Evolutionary conservation across 2,888 invertebrate genomes (phyloP), one percentile per base, ranked within the genome.

Genomic region (Sphaerophoria rueppellii): DNA sequence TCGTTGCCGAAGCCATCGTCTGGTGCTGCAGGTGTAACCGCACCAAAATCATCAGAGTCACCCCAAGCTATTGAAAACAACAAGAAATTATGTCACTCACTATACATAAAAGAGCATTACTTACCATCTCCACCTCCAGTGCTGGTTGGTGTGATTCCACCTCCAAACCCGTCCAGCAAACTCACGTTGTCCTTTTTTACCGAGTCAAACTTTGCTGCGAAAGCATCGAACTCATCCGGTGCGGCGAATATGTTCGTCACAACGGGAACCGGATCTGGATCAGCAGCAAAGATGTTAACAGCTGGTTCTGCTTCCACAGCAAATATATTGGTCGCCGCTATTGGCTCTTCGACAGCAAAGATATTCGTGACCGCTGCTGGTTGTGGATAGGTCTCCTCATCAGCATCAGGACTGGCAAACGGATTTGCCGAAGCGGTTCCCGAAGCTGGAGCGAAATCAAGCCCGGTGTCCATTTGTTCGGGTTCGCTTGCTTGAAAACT

Each of bases 201-300:
- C 0, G 91, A 91, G 34, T 97, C 97, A 89, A 98, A 98, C 90
- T 97, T 97, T 1, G 96, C 96, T 4, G 97, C 95, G 88, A 98
- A 98, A 0, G 96, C 97, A 90, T 98, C 98, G 88, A 98, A 98
- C 35, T 94, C 95, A 87, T 95, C 95, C 0, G 93, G 93, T 52
- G 93, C 89, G 0, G 86, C 87, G 58, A 91, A 91, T n/a, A 91
- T 91, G 50, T 91, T 90, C 48, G 88, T 88, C 2, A 88, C 87
- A 9, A 90, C 91, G 90, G 92, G 91, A 12, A 89, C 91, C 4
- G 89, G 88, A 6, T 88, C 87, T 4, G 90, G 87, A 37, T 92
- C 92, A 0, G 89, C 82, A 1, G 88, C 87, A 69, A 89, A 89
- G 37, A 89, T 89, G 81, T 89, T 89, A 24, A 88, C 86, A 5